These are phyloP conservation scores for Drosophila navojoa DNA, from an alignment of 1,140 invertebrate species.

Conservation along the genomic window DNA sequence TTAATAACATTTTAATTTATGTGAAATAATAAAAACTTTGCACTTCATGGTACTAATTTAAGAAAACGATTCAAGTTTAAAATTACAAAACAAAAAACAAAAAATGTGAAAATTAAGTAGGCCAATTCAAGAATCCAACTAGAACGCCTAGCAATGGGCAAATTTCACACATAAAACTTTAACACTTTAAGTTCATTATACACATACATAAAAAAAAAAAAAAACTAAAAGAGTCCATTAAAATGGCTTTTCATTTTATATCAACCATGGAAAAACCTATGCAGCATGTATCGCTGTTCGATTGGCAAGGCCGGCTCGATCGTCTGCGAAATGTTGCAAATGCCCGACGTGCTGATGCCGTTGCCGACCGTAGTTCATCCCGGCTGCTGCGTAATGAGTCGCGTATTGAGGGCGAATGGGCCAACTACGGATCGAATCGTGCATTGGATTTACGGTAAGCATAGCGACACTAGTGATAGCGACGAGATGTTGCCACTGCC, in stretches of 20 bases:
- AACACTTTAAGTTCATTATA: neutral
- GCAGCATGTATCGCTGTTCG: conserved; percentile 87
- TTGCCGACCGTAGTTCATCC: conserved; percentile 89
- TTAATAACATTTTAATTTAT: no score
- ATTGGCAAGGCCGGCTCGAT: conserved; percentile 89
- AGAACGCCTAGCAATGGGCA: neutral
- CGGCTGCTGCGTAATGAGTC: conserved; percentile 91
- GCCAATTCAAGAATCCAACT: neutral
- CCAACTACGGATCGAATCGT: conserved; percentile 80
- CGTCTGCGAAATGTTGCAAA: conserved; percentile 88
- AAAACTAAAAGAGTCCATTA: neutral
- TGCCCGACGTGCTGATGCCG: conserved; percentile 86
- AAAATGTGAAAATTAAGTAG: neutral
- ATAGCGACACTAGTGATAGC: no score
- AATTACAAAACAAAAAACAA: no score
- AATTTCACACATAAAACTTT: neutral
- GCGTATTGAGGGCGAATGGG: conserved; percentile 92
- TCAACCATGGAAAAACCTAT: conserved; percentile 88
- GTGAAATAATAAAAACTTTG: no score
- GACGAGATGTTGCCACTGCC: no score
- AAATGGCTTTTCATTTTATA: conserved; percentile 84
- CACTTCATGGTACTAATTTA: no score
- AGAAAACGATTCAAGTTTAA: no score
- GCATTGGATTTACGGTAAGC: no score
- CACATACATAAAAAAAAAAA: neutral